phyloP scores from a whole-genome alignment of 2,113 vertebrate genomes.

The Callospermophilus lateralis region DNA sequence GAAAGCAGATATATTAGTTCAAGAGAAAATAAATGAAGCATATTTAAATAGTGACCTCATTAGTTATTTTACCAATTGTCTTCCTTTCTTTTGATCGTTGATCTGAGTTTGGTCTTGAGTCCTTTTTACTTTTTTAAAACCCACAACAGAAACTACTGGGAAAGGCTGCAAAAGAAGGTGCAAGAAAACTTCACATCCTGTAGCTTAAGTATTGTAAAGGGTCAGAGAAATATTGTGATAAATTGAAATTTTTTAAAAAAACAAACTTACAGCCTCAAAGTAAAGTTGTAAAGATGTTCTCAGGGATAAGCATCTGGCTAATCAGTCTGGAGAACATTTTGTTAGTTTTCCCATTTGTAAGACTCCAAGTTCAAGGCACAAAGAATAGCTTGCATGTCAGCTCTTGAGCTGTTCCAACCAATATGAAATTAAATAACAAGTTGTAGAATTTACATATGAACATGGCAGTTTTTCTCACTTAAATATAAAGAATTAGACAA shows the following conservation, averaged over 20 bases:
- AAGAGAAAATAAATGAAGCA: neutral
- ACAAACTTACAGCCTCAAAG: constrained; percentile 85
- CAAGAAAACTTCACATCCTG: neutral
- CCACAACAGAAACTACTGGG: neutral
- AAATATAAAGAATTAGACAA: constrained; percentile 43
- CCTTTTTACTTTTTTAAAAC: constrained; percentile 2
- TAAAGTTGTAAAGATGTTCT: constrained; percentile 86
- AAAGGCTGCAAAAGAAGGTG: neutral
- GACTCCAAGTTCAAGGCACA: constrained; percentile 24
- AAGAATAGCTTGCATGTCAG: neutral
- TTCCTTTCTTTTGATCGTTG: constrained; percentile 9
- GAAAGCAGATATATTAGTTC: constrained; percentile 16
- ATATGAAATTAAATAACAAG: constrained; percentile 4
- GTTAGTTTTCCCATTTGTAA: constrained; percentile 61
- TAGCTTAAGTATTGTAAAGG: neutral
- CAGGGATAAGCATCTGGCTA: constrained; percentile 86
- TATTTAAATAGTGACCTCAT: neutral
- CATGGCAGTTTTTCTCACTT: constrained; percentile 7
- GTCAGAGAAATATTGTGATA: constrained; percentile 88
- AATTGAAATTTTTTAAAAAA: constrained; percentile 85
- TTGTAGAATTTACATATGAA: neutral
- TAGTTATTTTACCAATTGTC: neutral
- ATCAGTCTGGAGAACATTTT: constrained; percentile 85
- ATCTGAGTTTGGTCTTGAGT: constrained; percentile 1
- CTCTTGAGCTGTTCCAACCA: constrained; percentile 23